Percentiles rank a stretch among this genome's conserved stretches.
phyloP scores from a whole-genome alignment of 2,888 invertebrate species.

The Stegana nigrithorax region DNA sequence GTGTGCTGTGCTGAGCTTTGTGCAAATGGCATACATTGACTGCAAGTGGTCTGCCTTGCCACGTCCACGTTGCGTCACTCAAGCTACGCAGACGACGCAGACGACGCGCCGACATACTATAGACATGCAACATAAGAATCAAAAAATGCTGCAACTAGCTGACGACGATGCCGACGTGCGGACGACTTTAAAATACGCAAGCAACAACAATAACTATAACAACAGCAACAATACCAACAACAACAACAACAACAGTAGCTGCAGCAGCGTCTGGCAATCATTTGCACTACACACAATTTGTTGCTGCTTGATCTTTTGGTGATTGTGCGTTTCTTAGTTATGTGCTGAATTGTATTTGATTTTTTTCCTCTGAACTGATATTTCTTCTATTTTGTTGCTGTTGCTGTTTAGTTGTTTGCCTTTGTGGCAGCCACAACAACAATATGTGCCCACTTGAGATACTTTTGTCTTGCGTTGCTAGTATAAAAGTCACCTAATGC shows the following conservation, averaged over 20 bases:
- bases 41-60: constrained; percentile 58
- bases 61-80: constrained; percentile 25
- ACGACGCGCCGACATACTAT: not conserved
- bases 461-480: constrained; percentile 24
- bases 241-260: not conserved
- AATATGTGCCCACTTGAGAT: constrained; percentile 6
- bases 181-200: too few species aligned
- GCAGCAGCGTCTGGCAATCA: constrained; percentile 7
- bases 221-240: not conserved
- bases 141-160: constrained; percentile 1
- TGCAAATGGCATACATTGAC: constrained; percentile 56
- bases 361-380: constrained; percentile 5
- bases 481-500: constrained; percentile 56
- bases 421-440: not conserved
- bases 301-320: constrained; percentile 26
- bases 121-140: constrained; percentile 39
- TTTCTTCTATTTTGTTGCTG: constrained; percentile 32
- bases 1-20: constrained; percentile 26
- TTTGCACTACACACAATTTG: too few species aligned
- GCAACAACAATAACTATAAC: constrained; percentile 54
- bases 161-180: too few species aligned
- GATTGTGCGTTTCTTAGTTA: constrained; percentile 28
- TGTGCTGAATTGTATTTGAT: too few species aligned
- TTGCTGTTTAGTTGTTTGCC: constrained; percentile 46
- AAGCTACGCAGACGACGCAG: too few species aligned